Evolutionary conservation across 2,888 invertebrate species (phyloP).

Genomic region (Melinaea menophilus): DNA sequence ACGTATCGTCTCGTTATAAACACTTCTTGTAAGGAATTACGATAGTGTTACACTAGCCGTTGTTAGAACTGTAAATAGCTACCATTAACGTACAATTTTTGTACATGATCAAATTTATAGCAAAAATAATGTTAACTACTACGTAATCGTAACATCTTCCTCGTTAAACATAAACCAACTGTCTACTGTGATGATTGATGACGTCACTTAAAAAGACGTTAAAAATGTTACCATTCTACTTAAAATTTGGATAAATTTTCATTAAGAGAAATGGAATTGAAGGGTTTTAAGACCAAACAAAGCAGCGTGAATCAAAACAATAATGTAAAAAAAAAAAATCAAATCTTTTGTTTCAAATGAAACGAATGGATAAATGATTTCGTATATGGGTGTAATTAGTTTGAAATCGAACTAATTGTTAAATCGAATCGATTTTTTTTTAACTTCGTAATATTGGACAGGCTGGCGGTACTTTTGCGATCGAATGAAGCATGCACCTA

Average conservation of each 20-base stretch:
- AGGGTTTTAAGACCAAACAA: no score
- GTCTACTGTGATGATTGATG: constrained; percentile 41
- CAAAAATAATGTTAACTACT: constrained; percentile 54
- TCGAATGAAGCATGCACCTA: no score
- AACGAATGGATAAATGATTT: no score
- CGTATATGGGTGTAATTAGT: no score
- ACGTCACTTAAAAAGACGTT: constrained; percentile 52
- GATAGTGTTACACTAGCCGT: not conserved
- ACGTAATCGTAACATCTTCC: constrained; percentile 43
- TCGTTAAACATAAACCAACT: constrained; percentile 60
- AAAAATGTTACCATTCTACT: constrained; percentile 31
- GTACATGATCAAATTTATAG: constrained; percentile 42
- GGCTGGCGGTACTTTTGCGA: no score
- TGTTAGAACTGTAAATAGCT: not conserved
- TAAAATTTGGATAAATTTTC: not conserved
- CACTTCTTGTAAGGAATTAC: constrained; percentile 25
- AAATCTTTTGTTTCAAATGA: no score
- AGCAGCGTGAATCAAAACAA: no score
- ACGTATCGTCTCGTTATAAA: constrained; percentile 44
- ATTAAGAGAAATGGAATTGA: no score
- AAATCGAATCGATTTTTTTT: no score
- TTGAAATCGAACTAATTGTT: no score
- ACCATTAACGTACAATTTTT: constrained; percentile 39
- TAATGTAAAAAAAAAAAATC: no score
- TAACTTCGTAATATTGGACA: no score